Evolutionary conservation across 1,140 invertebrate genomes (phyloP), one percentile per base, ranked within the genome.

Genomic region (Trissolcus basalis): DNA sequence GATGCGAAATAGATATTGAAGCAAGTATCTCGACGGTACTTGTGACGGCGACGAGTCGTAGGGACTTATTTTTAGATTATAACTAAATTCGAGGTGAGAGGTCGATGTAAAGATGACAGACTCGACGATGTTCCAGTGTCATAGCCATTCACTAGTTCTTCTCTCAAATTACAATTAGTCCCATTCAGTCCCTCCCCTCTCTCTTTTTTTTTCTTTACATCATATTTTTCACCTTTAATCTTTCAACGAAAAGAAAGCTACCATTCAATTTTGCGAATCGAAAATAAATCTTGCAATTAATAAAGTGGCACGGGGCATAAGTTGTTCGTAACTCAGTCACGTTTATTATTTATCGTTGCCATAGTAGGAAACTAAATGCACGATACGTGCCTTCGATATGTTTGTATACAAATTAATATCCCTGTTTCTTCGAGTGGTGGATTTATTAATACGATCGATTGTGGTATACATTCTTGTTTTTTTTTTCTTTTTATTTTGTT

Each of bases 61-160:
- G 61, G 45, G 41, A 64, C 68, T 74, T 83, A 82, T 82, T 81
- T 82, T 81, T 82, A 81, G 78, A 77, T 54, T 41, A 6, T 35
- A 49, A 64, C 59, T 69, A 70, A 77, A 77, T 67, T 70, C 56
- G 74, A 77, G 74, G 74, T 72, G 63, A 77, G 74, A 77, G 74
- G 61, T 69, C 73, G 65, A 48, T 39, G 49, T 48, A 56, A 44
- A 61, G 45, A 61, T 60, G 74, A 68, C 56, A 58, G 58, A 61
- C 65, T 47, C 32, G 50, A 11, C 50, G 36, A 35, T 35, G 5
- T 35, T 39, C 36, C n/a, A 39, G 19, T 27, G 19, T 27, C 19
- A 27, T 1, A 3, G 19, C 19, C 19, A 27, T 27, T 27, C 19
- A 27, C 19, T 3, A 27, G 19, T 27, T 27, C 2, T 27, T 1